Percentiles rank a stretch among this genome's conserved stretches.
Conservation (phyloP, 2,113 vertebrate genomes). For the Cacatua alba region DNA sequence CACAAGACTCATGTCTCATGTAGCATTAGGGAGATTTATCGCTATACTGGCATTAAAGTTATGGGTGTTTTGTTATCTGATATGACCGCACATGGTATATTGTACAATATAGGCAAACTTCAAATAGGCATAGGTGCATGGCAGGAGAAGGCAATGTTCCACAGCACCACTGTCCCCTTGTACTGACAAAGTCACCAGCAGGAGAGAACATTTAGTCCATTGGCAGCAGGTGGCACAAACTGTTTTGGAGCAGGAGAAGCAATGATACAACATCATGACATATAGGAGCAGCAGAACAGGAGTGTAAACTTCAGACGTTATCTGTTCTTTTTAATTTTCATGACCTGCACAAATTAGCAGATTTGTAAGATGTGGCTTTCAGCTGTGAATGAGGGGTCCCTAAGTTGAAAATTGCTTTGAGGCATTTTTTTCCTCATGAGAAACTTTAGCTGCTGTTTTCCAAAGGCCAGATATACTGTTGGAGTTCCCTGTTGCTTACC, state of each 20-base stretch:
- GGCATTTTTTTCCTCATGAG: not conserved
- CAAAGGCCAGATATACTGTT: not conserved
- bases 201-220: fast-evolving
- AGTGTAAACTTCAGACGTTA: not conserved
- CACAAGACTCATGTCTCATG: not conserved
- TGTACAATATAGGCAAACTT: not conserved
- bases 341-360: not conserved
- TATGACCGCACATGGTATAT: fast-evolving
- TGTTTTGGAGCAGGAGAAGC: not conserved
- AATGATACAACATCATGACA: not conserved
- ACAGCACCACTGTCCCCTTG: not conserved
- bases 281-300: not conserved
- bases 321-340: not conserved
- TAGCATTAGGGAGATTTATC: not conserved
- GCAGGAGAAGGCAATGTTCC: not conserved
- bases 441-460: not conserved
- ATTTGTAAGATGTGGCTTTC: not conserved
- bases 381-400: not conserved
- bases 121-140: fast-evolving
- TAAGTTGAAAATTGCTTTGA: not conserved
- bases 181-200: not conserved
- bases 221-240: not conserved
- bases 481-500: not conserved
- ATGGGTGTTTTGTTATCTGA: not conserved
- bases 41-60: not conserved